A percentile compares a stretch with the other conserved stretches of the same genome.
Evolutionary conservation across 2,888 invertebrate species (phyloP).

Genomic region (Boloria euphrosyne): DNA sequence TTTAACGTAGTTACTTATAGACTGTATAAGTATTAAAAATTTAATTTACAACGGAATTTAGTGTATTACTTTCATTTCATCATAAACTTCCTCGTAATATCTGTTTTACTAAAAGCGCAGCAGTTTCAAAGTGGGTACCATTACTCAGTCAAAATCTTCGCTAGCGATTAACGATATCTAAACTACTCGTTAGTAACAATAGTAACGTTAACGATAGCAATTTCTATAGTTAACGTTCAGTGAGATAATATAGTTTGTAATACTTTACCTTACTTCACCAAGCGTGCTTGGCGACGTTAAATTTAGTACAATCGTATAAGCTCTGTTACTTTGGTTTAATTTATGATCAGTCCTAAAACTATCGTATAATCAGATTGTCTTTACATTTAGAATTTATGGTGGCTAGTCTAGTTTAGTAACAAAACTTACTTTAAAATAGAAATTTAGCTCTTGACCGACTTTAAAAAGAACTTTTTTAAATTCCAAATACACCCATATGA

Average conservation of each 20-base stretch:
- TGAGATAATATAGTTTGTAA: conserved; percentile 11
- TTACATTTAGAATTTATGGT: conserved; percentile 36
- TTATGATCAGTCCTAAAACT: conserved; percentile 40
- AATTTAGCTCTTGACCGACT: no score
- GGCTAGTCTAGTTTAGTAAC: conserved; percentile 1
- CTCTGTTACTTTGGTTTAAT: conserved; percentile 41
- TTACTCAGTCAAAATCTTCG: no score
- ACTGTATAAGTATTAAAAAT: no score
- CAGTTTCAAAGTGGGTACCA: no score
- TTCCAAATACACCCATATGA: no score
- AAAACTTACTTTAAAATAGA: no score
- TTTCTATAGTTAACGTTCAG: conserved; percentile 8
- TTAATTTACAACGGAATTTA: no score
- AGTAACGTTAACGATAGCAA: conserved; percentile 6
- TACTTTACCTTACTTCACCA: conserved; percentile 25
- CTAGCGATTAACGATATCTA: background rate
- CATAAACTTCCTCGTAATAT: no score
- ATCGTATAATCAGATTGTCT: conserved; percentile 38
- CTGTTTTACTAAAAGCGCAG: no score
- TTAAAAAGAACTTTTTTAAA: no score
- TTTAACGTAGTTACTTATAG: no score
- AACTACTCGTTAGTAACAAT: background rate
- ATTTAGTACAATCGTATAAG: conserved; percentile 39
- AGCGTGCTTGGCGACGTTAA: conserved; percentile 40
- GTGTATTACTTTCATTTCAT: no score